Evolutionary conservation across 2,888 invertebrate genomes (phyloP), one percentile per base, ranked within the genome.

Genomic region (Spilarctia lutea): DNA sequence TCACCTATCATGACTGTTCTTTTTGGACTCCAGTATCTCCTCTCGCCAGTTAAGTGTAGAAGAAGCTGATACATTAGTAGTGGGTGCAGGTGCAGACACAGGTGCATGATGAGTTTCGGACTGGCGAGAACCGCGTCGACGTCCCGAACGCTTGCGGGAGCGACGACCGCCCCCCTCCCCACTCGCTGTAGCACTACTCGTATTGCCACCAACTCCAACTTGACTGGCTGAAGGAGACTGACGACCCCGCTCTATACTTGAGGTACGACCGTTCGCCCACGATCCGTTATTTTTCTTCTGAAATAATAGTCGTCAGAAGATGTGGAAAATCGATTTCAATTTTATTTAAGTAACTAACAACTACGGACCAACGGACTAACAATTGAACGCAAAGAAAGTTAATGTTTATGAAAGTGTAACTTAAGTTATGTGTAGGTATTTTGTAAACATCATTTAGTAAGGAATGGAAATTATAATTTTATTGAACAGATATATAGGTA

Each of bases 21-120:
- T 95, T 79, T 95, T 95, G 1, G 95, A 93, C 81, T 95, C 95
- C 2, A 95, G 83, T 79, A 96, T 96, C 84, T 96, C 96, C 65
- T 96, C 96, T 27, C 96, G 90, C 96, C 96, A 96, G 85, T 94
- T 96, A 66, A 93, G 88, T 11, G 92, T 88, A 1, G 92, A 88
- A 74, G 60, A 88, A 74, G 60, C 6, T 48, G 66, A 42, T 24
- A 66, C 11, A 27, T 69, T 52, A 13, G 68, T 72, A 11, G 65
- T 42, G 8, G 75, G 48, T 13, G 73, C 68, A 7, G 79, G 72
- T 39, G 73, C 52, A 6, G 74, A 30, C 8, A 78, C 35, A 10
- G 75, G 68, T 18, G 74, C 72, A 63, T 82, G 77, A 27, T 75
- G 82, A 13, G 75, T 30, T 20, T 84, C 91, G 71, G 83, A 75